Evolutionary conservation across 2,888 invertebrate genomes (phyloP).

Genomic region (Corythucha ciliata): DNA sequence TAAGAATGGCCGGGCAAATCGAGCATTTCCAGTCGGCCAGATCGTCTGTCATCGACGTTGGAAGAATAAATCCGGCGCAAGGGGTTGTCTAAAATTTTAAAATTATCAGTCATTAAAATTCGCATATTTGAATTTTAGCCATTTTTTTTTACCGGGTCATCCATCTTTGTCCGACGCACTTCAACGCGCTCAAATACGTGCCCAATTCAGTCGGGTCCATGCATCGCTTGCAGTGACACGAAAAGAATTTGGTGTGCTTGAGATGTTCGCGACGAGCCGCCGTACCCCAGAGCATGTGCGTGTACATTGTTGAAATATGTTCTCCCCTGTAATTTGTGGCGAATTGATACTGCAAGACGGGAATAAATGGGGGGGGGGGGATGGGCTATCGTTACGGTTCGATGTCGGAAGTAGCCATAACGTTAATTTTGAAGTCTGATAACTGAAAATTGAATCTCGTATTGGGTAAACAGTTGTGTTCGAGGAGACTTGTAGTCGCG

Average conservation of each 20-base stretch:
- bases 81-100: slow-evolving; percentile 17
- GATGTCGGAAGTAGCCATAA: slow-evolving; percentile 58
- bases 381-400: slow-evolving; percentile 42
- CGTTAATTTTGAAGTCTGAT: slow-evolving; percentile 54
- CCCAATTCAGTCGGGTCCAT: slow-evolving; percentile 71
- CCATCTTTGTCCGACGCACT: slow-evolving; percentile 45
- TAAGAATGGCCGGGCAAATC: slow-evolving; percentile 56
- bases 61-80: slow-evolving; percentile 47
- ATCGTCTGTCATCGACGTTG: slow-evolving; percentile 58
- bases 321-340: slow-evolving; percentile 48
- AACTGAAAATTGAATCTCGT: slow-evolving; percentile 62
- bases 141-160: slow-evolving; percentile 13
- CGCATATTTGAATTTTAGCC: not conserved
- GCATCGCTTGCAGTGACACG: slow-evolving; percentile 64
- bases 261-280: slow-evolving; percentile 69
- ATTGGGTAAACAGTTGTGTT: slow-evolving; percentile 73
- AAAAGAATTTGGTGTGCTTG: slow-evolving; percentile 66
- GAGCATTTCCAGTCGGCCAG: slow-evolving; percentile 68
- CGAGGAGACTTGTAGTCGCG: slow-evolving; percentile 65
- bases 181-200: slow-evolving; percentile 61
- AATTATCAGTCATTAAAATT: too few species aligned
- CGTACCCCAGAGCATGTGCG: slow-evolving; percentile 81
- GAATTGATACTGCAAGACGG: not conserved
- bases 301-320: slow-evolving; percentile 74
- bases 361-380: not conserved